A percentile compares a stretch with the other conserved stretches of the same genome.
phyloP scores from a whole-genome alignment of 2,113 vertebrate species.

The Xiphophorus maculatus region DNA sequence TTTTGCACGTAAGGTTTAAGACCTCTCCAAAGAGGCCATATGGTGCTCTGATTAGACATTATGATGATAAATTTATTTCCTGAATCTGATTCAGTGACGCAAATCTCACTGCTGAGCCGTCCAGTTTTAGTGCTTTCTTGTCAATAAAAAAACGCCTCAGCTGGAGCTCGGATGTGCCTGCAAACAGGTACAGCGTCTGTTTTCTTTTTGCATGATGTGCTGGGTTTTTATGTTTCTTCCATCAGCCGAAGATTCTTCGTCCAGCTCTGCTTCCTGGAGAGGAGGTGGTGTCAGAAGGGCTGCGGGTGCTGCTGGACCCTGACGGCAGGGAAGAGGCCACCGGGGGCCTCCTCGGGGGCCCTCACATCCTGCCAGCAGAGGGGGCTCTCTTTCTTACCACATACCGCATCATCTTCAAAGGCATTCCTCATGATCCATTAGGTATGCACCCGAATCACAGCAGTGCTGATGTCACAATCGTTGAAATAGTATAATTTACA shows the following conservation, averaged over 20 bases:
- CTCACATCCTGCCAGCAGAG: constrained; percentile 97
- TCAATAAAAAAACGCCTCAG: constrained; percentile 12
- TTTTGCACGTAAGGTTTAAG: constrained; percentile 35
- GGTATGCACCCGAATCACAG: constrained; percentile 73
- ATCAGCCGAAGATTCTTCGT: constrained; percentile 94
- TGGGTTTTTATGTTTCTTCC: constrained; percentile 17
- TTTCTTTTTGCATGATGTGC: constrained; percentile 2
- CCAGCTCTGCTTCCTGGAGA: constrained; percentile 93
- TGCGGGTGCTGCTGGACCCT: constrained; percentile 93
- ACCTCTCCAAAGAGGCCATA: constrained; percentile 20
- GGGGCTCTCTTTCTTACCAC: constrained; percentile 97
- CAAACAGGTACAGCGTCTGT: neutral
- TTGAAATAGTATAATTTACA: neutral
- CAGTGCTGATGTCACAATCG: neutral
- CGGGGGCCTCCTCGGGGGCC: constrained; percentile 92
- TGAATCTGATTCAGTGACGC: constrained; percentile 34
- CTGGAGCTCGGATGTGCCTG: constrained; percentile 4
- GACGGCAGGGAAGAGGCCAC: constrained; percentile 95
- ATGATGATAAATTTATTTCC: constrained; percentile 48
- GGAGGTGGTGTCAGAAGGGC: constrained; percentile 92
- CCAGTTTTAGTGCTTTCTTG: constrained; percentile 15
- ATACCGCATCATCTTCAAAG: constrained; percentile 97
- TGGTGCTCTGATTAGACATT: constrained; percentile 36
- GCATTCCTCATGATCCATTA: constrained; percentile 92
- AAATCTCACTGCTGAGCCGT: constrained; percentile 7